Evolutionary conservation across 2,797 vertebrate species (phyloP), one percentile per base, ranked within the genome.

Genomic region (Danio aesculapii): DNA sequence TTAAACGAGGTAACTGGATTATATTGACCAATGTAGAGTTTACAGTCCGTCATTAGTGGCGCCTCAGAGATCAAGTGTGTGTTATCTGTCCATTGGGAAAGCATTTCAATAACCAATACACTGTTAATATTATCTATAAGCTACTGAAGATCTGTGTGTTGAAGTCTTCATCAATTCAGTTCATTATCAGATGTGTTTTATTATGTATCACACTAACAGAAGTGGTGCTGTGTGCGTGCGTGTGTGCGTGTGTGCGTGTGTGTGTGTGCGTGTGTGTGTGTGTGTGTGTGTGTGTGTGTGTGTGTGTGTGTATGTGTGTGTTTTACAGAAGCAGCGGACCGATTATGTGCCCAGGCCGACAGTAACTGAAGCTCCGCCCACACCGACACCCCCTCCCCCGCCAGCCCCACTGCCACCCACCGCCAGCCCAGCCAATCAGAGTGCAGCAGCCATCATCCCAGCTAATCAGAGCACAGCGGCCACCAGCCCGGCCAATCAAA

Each of bases 1-100:
- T 93, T 99, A 75, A 97, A 97, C 47, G 96, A 99, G 98, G 98
- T 99, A 99, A 97, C 87, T 68, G 73, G 19, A 68, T 55, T 39
- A 41, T 52, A 57, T 50, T 49, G 63, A 17, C 19, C 30, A 30
- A 30, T 30, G 30, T 30, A 30, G 30, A 30, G n/a, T 30, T 53
- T 41, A 6, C 16, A 13, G 57, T 8, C 9, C 30, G 30, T 30
- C 30, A 30, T 30, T 30, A 30, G 30, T 30, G 30, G 30, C 30
- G 30, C 30, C 30, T 30, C 30, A 30, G 44, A 59, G 71, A 61
- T 72, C 44, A 21, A 6, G 39, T 57, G 77, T 21, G 8, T 21
- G 6, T 63, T 3, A n/a, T 39, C 49, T 62, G 52, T 59, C n/a
- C 14, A 1, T 8, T 5, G 10, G 16, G 9, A 14, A 62, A 30